phyloP scores from a whole-genome alignment of 2,888 invertebrate species.

The Melieria crassipennis region DNA sequence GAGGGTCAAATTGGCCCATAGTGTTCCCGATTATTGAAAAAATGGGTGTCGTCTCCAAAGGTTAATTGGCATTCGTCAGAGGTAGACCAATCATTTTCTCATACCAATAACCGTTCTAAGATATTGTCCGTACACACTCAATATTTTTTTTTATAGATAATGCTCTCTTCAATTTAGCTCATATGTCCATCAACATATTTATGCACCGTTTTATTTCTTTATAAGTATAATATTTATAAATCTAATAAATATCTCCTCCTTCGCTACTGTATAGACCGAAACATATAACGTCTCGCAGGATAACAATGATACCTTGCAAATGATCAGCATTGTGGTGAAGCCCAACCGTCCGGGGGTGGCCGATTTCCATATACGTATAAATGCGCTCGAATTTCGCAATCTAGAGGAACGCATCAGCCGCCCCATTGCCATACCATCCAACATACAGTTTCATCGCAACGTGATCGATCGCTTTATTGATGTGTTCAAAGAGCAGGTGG shows the following conservation, averaged over 20 bases:
- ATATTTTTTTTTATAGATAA: no score
- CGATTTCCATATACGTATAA: slow-evolving; percentile 77
- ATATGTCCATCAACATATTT: no score
- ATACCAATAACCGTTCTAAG: no score
- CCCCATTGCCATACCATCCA: slow-evolving; percentile 74
- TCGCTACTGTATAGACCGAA: slow-evolving; percentile 69
- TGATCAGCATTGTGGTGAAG: slow-evolving; percentile 81
- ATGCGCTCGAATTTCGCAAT: slow-evolving; percentile 81
- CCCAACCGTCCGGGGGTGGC: slow-evolving; percentile 71
- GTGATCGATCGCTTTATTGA: slow-evolving; percentile 85
- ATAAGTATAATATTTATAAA: no score
- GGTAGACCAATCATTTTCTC: no score
- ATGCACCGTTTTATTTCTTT: no score
- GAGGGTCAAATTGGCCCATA: no score
- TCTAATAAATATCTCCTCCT: background rate
- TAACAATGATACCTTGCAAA: slow-evolving; percentile 80
- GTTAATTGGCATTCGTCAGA: no score
- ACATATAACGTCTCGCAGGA: slow-evolving; percentile 75
- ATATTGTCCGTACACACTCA: no score
- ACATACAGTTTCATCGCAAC: slow-evolving; percentile 79
- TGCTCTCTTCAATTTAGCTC: no score
- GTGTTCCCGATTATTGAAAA: no score
- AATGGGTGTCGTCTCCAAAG: no score
- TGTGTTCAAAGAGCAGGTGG: slow-evolving; percentile 81
- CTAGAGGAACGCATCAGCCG: slow-evolving; percentile 77